Evolutionary conservation across 2,888 invertebrate species (phyloP).

Genomic region (Meteorus colon): DNA sequence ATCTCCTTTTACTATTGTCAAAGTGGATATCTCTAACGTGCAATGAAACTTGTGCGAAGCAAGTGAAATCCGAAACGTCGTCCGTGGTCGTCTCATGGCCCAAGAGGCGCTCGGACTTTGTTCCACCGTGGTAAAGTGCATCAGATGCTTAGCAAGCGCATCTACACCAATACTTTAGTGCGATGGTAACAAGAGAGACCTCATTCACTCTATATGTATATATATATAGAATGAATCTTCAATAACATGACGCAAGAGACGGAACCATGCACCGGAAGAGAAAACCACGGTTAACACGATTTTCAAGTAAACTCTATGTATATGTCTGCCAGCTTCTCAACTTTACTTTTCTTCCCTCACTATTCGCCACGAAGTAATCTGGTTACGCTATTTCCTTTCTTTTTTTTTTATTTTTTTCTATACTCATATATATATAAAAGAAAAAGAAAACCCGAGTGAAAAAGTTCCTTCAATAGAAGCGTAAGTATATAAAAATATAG

Average conservation of each 20-base stretch:
- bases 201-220: not conserved
- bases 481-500: not conserved
- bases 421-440: not conserved
- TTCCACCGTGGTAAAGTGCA: conserved; percentile 29
- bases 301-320: conserved; percentile 35
- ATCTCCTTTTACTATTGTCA: conserved; percentile 13
- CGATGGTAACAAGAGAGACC: not conserved
- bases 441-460: not conserved
- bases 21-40: conserved; percentile 5
- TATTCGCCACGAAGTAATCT: conserved; percentile 24
- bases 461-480: not conserved
- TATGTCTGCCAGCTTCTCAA: conserved; percentile 27
- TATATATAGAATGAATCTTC: conserved; percentile 30
- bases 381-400: conserved; percentile 23
- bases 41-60: conserved; percentile 45
- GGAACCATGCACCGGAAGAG: conserved; percentile 21
- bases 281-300: conserved; percentile 45
- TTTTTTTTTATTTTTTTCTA: conserved; percentile 1
- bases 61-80: conserved; percentile 47
- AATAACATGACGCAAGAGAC: conserved; percentile 35
- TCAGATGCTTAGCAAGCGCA: conserved; percentile 33
- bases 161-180: not conserved
- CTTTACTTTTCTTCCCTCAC: conserved; percentile 27
- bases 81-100: conserved; percentile 14
- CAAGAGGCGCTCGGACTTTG: conserved; percentile 39